A percentile compares a stretch with the other conserved stretches of the same genome.
Conservation (phyloP, 2,797 vertebrate species). For the Bucorvus abyssinicus region DNA sequence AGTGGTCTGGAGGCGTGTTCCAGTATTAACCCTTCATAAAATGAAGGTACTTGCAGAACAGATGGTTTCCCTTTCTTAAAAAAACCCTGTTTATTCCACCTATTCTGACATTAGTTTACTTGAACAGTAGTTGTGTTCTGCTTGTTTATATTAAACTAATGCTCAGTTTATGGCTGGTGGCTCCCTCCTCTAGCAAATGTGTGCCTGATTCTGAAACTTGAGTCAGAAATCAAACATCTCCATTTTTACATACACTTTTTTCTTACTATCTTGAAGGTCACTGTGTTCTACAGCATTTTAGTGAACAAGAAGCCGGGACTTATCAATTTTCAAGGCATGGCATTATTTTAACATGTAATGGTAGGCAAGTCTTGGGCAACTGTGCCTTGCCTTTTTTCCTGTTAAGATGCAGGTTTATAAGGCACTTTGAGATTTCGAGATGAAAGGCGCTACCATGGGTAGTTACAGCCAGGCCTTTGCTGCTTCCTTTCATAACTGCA, state of each 20-base stretch:
- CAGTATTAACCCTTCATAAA: background rate
- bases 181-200: background rate
- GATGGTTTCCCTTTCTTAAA: background rate
- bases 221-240: background rate
- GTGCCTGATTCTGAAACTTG: background rate
- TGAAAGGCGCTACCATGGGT: background rate
- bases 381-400: background rate
- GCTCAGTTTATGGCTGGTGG: background rate
- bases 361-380: background rate
- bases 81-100: background rate
- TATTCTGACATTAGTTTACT: background rate
- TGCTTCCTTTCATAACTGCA: background rate
- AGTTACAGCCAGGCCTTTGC: slow-evolving; percentile 8
- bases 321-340: background rate
- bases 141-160: background rate
- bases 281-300: background rate
- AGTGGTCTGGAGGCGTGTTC: background rate
- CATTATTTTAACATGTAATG: background rate
- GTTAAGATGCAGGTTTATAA: background rate
- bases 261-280: background rate
- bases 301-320: background rate
- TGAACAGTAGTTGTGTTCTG: background rate
- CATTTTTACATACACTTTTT: background rate
- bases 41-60: background rate
- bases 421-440: background rate